A percentile compares a stretch with the other conserved stretches of the same genome.
Evolutionary conservation across 2,797 vertebrate species (phyloP).

Genomic region (Aotus griseimembra): DNA sequence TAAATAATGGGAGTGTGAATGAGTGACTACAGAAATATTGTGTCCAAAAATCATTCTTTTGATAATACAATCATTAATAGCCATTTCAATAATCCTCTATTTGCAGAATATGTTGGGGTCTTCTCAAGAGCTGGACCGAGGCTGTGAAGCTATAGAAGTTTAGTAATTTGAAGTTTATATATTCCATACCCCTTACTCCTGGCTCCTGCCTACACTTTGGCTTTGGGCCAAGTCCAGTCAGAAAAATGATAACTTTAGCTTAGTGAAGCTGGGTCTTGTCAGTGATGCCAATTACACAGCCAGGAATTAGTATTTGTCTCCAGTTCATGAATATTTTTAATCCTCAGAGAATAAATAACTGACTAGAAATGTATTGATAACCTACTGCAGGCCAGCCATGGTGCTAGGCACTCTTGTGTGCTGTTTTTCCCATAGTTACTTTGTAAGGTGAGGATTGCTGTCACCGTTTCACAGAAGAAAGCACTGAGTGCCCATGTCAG

Average conservation of each 20-base stretch:
- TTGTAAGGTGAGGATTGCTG: neutral
- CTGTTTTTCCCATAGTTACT: neutral
- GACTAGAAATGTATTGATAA: neutral
- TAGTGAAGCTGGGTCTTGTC: neutral
- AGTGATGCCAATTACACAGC: neutral
- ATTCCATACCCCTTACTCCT: neutral
- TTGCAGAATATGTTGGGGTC: neutral
- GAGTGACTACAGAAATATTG: neutral
- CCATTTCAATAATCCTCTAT: slow-evolving; percentile 1
- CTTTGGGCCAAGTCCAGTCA: neutral
- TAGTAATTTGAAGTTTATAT: neutral
- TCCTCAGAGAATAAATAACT: neutral
- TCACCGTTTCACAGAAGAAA: neutral
- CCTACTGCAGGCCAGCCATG: neutral
- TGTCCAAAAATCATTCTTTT: neutral
- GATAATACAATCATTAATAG: neutral
- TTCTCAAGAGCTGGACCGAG: neutral
- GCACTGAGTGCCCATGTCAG: neutral
- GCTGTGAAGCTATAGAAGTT: neutral
- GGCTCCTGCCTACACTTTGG: neutral
- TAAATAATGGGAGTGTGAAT: neutral
- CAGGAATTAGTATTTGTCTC: neutral
- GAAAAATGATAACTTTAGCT: neutral
- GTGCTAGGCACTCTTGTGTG: neutral
- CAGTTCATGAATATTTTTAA: neutral